Evolutionary conservation across 1,140 invertebrate species (phyloP), one percentile per base, ranked within the genome.

Genomic region (Scaptomyza pallida): DNA sequence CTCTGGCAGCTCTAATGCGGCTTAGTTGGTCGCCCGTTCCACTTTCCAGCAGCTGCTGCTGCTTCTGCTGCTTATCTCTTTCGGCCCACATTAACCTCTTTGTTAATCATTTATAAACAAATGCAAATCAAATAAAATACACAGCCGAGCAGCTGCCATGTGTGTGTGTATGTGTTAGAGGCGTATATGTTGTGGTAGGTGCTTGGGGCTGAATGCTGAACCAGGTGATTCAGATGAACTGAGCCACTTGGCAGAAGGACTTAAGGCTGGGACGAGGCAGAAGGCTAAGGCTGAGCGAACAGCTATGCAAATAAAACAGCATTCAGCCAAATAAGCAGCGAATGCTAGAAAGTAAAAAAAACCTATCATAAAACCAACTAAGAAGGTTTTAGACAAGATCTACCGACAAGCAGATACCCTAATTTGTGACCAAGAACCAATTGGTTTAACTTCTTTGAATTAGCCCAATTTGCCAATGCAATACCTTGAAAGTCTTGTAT

Each of bases 41-140:
- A n/a, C n/a, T n/a, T n/a, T n/a, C n/a, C n/a, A n/a, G n/a, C n/a
- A n/a, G 70, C 50, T 61, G 21, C 57, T 56, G 41, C 69, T 72
- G 56, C 52, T 57, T 72, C 2, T 50, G 76, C 79, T 82, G 67
- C 69, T 76, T 79, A 70, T 73, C 70, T 67, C 47, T 54, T 51
- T 54, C 51, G 57, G 40, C 51, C 35, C 81, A 86, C 82, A 89
- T 89, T 88, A 86, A 86, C 82, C 81, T 86, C 81, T 89, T 89
- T 86, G 73, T 89, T 88, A 86, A 86, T 86, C 82, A 86, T 86
- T 86, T 88, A 82, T 80, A 88, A 86, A 86, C 81, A 86, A 89
- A 86, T 86, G 81, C 78, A 88, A 86, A 86, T 82, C 77, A 86
- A 82, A 88, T 82, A 88, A 88, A 26, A 78, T 63, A 85, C 52